Base-by-base conservation (phyloP, 92 coral and sea anemone genomes). In the Porites lobata region DNA sequence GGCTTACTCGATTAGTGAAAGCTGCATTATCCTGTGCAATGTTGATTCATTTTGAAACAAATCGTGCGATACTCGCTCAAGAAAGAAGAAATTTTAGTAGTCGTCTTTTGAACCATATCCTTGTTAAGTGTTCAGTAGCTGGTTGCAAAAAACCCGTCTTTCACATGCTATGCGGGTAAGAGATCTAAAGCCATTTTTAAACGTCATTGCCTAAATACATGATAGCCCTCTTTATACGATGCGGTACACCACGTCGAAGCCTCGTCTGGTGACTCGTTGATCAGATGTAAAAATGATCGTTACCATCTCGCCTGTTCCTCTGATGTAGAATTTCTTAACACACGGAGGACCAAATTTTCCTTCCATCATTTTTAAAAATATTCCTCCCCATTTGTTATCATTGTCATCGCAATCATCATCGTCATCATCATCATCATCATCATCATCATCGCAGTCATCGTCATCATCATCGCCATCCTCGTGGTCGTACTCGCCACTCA, bases 211-310 rank as follows among this genome's bases (percentile, higher is more conserved):
- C 12, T 56, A 9, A 8, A 9, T 56, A 8, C 0, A 12, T 56
- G 61, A 2, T 10, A 62, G 32, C n/a, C n/a, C 50, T 38, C 87
- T 80, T 84, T 3, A 59, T 47, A 22, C 4, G 1, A 84, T 53
- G 62, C 72, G 80, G 63, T 84, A 94, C 12, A 29, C 79, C 9
- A 87, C 94, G 4, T 80, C 61, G 70, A 94, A 94, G 12, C 96
- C 96, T 26, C 89, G 72, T 75, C 82, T 86, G 47, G 91, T 82
- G 17, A 79, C 73, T n/a, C 58, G 76, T 57, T 69, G 72, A 82
- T 94, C 96, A 19, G 94, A 85, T 69, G 72, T 81, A 63, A 94
- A 83, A 17, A 79, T 61, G 2, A 84, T 84, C 72, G 87, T 38
- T 61, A 84, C 50, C 80, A 32, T 66, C 53, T 84, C 81, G 80